These are phyloP conservation scores for Bovichtus variegatus DNA, from an alignment of 2,797 vertebrate genomes.

Conservation along the genomic window DNA sequence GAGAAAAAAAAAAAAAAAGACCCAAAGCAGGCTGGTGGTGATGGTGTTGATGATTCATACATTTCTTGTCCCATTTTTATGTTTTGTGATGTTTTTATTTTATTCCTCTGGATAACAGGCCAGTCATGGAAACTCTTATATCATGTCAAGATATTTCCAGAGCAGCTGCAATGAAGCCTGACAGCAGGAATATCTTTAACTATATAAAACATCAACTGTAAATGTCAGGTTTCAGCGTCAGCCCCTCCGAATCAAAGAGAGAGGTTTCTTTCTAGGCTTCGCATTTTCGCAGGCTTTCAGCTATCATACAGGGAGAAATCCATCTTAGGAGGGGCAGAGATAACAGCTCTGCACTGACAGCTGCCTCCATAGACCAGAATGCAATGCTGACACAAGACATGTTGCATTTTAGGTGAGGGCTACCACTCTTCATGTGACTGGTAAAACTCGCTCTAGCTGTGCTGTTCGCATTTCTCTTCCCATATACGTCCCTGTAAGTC, in stretches of 20 bases:
- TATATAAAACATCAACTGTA: conserved; percentile 59
- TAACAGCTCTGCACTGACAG: conserved; percentile 59
- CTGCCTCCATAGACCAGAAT: conserved; percentile 62
- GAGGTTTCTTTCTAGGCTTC: conserved; percentile 38
- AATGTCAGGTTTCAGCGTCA: conserved; percentile 61
- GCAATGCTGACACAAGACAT: conserved; percentile 42
- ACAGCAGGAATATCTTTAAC: conserved; percentile 62
- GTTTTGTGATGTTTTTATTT: conserved; percentile 34
- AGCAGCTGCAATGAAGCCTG: conserved; percentile 46
- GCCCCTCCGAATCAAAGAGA: conserved; percentile 53
- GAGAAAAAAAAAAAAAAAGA: background rate
- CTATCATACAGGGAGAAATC: conserved; percentile 41
- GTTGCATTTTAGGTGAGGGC: conserved; percentile 34
- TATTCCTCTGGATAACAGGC: conserved; percentile 44
- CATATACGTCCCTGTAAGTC: background rate
- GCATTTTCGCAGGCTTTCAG: conserved; percentile 47
- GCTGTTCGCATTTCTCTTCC: background rate
- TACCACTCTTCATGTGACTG: conserved; percentile 29
- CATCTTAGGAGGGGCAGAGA: conserved; percentile 46
- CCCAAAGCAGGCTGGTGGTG: background rate
- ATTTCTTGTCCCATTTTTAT: conserved; percentile 10
- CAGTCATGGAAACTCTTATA: conserved; percentile 49
- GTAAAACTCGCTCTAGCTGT: background rate
- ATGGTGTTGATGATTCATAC: background rate
- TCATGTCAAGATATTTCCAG: conserved; percentile 55